Percentiles rank a stretch among this genome's conserved stretches.
These are phyloP conservation scores for Embiotoca jacksoni DNA, from an alignment of 2,113 vertebrate genomes.

Conservation along the genomic window DNA sequence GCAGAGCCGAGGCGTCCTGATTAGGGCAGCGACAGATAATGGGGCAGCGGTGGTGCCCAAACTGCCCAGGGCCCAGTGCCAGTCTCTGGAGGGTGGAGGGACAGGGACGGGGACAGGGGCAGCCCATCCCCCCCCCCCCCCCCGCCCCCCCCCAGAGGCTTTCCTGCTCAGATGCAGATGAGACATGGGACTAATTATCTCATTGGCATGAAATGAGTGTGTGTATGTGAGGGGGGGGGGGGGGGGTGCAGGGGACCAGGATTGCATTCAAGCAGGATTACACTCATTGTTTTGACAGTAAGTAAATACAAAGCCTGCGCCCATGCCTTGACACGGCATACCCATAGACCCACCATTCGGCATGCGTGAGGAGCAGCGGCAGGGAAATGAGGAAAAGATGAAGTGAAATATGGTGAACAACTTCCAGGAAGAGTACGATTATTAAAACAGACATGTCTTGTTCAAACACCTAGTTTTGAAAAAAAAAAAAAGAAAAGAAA, in stretches of 20 bases:
- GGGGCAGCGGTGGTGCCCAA: constrained; percentile 57
- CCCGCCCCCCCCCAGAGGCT: background rate
- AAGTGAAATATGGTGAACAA: constrained; percentile 23
- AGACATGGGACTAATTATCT: constrained; percentile 80
- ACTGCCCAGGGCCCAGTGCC: constrained; percentile 70
- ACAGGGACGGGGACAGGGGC: background rate
- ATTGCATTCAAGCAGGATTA: constrained; percentile 73
- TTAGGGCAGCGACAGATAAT: constrained; percentile 59
- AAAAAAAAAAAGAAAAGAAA: background rate
- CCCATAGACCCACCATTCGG: constrained; percentile 49
- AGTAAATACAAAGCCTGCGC: constrained; percentile 71
- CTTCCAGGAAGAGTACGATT: constrained; percentile 12
- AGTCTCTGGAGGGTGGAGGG: constrained; percentile 8
- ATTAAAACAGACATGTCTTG: constrained; percentile 27
- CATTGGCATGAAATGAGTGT: constrained; percentile 60
- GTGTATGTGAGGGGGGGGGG: background rate
- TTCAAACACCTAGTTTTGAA: constrained; percentile 16
- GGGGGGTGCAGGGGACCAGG: constrained; percentile 11
- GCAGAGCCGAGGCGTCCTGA: constrained; percentile 41
- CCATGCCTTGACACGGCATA: constrained; percentile 53
- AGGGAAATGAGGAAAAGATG: constrained; percentile 40
- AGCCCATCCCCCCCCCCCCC: background rate
- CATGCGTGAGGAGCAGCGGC: constrained; percentile 37
- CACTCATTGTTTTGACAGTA: constrained; percentile 76
- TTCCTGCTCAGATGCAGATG: constrained; percentile 70